Evolutionary conservation across 1,140 invertebrate genomes (phyloP), one percentile per base, ranked within the genome.

Genomic region (Prorops nasuta): DNA sequence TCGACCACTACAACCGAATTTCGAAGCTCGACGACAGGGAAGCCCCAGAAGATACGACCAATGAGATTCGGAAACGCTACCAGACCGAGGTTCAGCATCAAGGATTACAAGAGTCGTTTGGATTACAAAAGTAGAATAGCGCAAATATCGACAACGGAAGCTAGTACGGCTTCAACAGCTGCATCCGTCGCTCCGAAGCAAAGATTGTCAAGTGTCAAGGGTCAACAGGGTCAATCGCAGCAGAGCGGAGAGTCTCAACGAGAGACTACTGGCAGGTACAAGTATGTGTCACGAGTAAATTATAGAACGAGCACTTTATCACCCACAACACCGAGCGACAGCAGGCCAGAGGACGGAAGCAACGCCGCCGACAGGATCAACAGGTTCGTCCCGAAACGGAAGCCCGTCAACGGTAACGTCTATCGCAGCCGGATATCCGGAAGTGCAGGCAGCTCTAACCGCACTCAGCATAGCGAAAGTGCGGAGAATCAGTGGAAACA

Each of bases 81-180:
- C 1, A 58, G 72, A 1, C 74, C 75, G 2, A 58, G 74, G 3
- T 76, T 76, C 44, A 76, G 72, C 50, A 65, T 76, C 9, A 78
- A 80, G 52, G 78, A 80, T 39, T 80, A 80, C 56, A 78, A 76
- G 56, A 77, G 66, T 15, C 63, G 75, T 2, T 47, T 78, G 44
- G 76, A 76, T 31, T 68, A 73, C 43, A 74, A 72, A 28, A 77
- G 59, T 24, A 66, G 66, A 49, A 46, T 71, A 7, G 35, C 50
- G 1, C 61, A 63, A 1, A 40, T 42, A 8, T 49, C 61, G 1
- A 54, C 53, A 0, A 58, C 56, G 8, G 63, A 59, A 19, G 3
- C 21, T 7, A 3, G 17, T 12, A 28, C 24, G 24, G 24, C 10
- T 28, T 4, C 4, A 35, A 7, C 34, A 14, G 14, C 7, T 14